Evolutionary conservation across 1,140 invertebrate species (phyloP).

Genomic region (Phocides pigmalion): DNA sequence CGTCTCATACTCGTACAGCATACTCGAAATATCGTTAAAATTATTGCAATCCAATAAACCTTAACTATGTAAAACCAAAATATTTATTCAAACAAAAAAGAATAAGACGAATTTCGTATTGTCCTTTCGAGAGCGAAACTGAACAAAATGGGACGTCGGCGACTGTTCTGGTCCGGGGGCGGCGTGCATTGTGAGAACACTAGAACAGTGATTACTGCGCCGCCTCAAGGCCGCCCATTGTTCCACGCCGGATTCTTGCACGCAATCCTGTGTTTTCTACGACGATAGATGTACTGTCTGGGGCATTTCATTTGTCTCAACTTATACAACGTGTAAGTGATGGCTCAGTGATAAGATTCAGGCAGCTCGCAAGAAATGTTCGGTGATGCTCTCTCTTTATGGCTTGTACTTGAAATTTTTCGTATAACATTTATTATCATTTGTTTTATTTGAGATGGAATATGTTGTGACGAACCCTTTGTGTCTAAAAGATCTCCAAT

Average conservation of each 20-base stretch:
- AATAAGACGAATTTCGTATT: background rate
- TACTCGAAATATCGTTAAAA: too few relatives aligned
- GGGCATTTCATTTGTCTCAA: slow-evolving; percentile 47
- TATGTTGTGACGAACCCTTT: too few relatives aligned
- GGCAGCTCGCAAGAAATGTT: too few relatives aligned
- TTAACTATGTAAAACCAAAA: too few relatives aligned
- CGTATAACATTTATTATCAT: too few relatives aligned
- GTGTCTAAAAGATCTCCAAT: too few relatives aligned
- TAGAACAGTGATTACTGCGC: slow-evolving; percentile 69
- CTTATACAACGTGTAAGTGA: slow-evolving; percentile 7
- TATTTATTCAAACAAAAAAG: background rate
- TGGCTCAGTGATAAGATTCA: too few relatives aligned
- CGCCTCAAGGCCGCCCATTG: slow-evolving; percentile 75
- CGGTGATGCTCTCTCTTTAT: too few relatives aligned
- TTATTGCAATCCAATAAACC: too few relatives aligned
- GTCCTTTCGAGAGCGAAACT: slow-evolving; percentile 4
- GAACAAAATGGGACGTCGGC: slow-evolving; percentile 14
- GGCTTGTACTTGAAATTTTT: too few relatives aligned
- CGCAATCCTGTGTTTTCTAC: slow-evolving; percentile 68
- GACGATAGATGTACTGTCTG: slow-evolving; percentile 61
- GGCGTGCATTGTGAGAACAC: slow-evolving; percentile 55
- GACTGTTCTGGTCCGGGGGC: slow-evolving; percentile 39
- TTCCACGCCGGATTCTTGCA: slow-evolving; percentile 71
- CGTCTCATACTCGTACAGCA: too few relatives aligned
- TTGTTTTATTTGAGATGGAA: too few relatives aligned